Conservation (phyloP, 2,113 vertebrate species). For the Sterna hirundo region DNA sequence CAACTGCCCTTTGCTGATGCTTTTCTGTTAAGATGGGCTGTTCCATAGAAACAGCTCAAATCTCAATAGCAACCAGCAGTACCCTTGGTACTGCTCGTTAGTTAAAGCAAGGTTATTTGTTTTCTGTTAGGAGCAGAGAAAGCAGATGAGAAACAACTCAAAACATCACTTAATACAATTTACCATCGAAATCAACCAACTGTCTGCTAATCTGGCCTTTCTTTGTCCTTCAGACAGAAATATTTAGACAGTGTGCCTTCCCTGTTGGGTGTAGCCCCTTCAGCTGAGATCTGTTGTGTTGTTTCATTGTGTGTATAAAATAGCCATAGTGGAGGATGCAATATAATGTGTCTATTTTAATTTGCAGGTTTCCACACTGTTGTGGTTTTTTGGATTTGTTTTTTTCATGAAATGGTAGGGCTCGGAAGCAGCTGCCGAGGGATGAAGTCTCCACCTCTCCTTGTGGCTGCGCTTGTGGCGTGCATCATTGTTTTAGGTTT, state of each 20-base stretch:
- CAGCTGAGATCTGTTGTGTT: not conserved
- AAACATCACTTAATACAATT: not conserved
- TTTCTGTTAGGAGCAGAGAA: not conserved
- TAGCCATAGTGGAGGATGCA: not conserved
- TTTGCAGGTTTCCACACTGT: constrained; percentile 36
- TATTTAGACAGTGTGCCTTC: not conserved
- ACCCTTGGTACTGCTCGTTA: not conserved
- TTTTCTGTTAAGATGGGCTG: not conserved
- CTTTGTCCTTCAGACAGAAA: not conserved
- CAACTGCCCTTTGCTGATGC: not conserved
- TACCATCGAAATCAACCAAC: not conserved
- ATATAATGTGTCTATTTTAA: not conserved
- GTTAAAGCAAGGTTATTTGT: not conserved
- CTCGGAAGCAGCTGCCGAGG: constrained; percentile 86
- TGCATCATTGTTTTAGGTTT: constrained; percentile 89
- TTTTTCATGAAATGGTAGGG: constrained; percentile 78
- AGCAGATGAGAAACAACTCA: not conserved
- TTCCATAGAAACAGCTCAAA: not conserved
- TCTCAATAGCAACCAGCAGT: not conserved
- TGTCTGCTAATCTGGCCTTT: not conserved
- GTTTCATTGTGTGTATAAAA: not conserved
- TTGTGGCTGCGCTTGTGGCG: constrained; percentile 84
- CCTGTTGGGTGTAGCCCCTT: not conserved
- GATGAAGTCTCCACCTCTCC: constrained; percentile 87
- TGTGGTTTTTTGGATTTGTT: not conserved